phyloP scores from a whole-genome alignment of 2,113 vertebrate species.

The Etia nguti region DNA sequence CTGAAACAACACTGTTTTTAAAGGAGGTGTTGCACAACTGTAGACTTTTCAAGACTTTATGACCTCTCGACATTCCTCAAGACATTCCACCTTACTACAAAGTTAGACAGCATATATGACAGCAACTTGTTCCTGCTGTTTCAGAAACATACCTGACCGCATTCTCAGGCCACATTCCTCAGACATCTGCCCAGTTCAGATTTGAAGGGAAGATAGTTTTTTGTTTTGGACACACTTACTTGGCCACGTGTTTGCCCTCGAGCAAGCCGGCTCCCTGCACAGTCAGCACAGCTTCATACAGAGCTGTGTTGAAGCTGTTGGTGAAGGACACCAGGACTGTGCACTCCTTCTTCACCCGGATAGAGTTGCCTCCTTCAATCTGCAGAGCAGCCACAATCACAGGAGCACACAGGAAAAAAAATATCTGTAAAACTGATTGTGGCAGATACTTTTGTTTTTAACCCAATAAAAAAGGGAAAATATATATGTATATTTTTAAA shows the following conservation, averaged over 20 bases:
- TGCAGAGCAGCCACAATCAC: background rate
- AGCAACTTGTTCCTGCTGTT: background rate
- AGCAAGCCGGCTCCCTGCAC: conserved; percentile 52
- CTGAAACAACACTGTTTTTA: background rate
- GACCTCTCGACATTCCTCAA: background rate
- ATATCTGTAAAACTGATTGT: background rate
- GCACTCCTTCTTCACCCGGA: conserved; percentile 16
- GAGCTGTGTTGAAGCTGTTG: background rate
- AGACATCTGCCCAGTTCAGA: background rate
- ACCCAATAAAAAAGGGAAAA: background rate
- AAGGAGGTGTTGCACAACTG: background rate
- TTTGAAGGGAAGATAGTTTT: background rate
- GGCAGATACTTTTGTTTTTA: background rate
- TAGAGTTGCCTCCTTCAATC: conserved; percentile 44
- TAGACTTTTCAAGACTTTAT: background rate
- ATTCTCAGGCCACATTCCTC: conserved; percentile 32
- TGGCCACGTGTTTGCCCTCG: conserved; percentile 19
- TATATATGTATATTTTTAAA: background rate
- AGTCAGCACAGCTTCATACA: conserved; percentile 20
- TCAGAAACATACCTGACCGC: background rate
- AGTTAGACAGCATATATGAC: background rate
- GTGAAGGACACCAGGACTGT: conserved; percentile 32
- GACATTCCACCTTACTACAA: background rate
- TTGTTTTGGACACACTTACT: background rate
- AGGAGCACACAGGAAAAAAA: background rate